Evolutionary conservation across 2,888 invertebrate species (phyloP).

Genomic region (Polymixis flavicincta): DNA sequence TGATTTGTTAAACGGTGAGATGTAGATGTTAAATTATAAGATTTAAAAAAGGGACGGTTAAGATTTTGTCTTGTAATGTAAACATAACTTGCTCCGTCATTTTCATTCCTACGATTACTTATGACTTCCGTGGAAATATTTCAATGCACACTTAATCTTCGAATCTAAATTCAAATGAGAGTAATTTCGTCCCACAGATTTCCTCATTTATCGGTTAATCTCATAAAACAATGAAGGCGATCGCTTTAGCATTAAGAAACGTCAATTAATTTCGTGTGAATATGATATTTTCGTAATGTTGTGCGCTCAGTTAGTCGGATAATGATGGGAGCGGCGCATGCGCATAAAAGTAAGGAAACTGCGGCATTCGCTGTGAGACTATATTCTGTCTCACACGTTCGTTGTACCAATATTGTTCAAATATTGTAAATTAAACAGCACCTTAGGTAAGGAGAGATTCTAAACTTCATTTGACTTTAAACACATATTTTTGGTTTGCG

Average conservation of each 20-base stretch:
- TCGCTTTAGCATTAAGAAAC: conserved; percentile 62
- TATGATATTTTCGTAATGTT: conserved; percentile 67
- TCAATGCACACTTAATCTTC: conserved; percentile 36
- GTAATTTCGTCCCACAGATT: conserved; percentile 55
- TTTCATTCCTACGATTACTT: conserved; percentile 28
- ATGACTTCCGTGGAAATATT: conserved; percentile 57
- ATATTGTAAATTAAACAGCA: conserved; percentile 1
- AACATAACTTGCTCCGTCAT: conserved; percentile 26
- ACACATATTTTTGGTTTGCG: too few relatives aligned
- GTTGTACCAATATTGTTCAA: conserved; percentile 37
- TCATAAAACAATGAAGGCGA: conserved; percentile 62
- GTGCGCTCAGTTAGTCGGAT: conserved; percentile 49
- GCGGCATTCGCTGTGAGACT: conserved; percentile 49
- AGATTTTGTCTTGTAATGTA: background rate
- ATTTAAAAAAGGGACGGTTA: background rate
- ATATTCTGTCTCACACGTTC: conserved; percentile 43
- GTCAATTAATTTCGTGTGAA: conserved; percentile 70
- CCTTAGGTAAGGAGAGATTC: background rate
- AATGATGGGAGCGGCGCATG: conserved; percentile 64
- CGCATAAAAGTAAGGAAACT: conserved; percentile 54
- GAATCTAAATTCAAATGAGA: conserved; percentile 46
- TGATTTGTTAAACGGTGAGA: background rate
- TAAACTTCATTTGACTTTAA: background rate
- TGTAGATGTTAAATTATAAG: background rate
- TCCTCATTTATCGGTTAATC: conserved; percentile 59